These are phyloP conservation scores for Spermophilus dauricus DNA, from an alignment of 2,113 vertebrate genomes.

Conservation along the genomic window DNA sequence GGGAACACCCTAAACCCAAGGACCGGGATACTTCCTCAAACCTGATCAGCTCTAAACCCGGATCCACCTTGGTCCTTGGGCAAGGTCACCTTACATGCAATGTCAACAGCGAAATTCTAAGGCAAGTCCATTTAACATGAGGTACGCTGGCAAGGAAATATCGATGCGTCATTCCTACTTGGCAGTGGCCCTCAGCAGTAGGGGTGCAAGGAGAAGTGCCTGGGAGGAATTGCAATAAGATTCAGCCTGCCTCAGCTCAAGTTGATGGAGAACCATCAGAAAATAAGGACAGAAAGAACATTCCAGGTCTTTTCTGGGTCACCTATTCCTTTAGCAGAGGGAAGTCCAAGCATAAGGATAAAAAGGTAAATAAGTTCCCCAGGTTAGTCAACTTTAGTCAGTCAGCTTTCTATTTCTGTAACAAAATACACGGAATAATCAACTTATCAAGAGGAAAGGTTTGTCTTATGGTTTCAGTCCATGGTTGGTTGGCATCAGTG, in stretches of 20 bases:
- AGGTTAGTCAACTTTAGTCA: not conserved
- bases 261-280: not conserved
- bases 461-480: not conserved
- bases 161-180: too few relatives aligned
- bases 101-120: too few relatives aligned
- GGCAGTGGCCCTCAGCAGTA: too few relatives aligned
- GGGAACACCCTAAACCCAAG: too few relatives aligned
- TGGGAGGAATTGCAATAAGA: not conserved
- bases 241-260: not conserved
- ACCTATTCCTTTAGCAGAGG: not conserved
- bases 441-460: not conserved
- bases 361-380: not conserved
- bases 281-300: not conserved
- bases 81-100: too few relatives aligned
- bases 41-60: too few relatives aligned
- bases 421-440: not conserved
- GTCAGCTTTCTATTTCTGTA: not conserved
- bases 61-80: too few relatives aligned
- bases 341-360: too few relatives aligned
- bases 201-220: not conserved
- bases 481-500: not conserved
- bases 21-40: too few relatives aligned
- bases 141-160: too few relatives aligned
- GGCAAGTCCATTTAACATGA: too few relatives aligned
- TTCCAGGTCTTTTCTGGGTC: not conserved